Base-by-base conservation (phyloP, 2,797 vertebrate genomes). In the Hyperoplus immaculatus region DNA sequence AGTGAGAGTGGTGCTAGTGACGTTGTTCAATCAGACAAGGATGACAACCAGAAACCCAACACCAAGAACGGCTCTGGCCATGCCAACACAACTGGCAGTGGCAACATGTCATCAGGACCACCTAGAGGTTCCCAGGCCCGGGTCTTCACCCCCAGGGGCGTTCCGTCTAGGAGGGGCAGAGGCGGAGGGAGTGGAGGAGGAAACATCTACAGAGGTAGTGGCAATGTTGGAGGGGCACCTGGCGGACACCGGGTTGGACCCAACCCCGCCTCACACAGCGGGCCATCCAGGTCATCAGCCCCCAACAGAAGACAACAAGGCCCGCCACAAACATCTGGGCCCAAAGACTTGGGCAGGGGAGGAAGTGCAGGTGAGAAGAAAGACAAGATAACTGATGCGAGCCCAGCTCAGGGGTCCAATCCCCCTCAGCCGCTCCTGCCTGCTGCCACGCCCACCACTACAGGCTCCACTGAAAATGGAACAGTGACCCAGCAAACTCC, bases 61-160 rank as follows among this genome's bases (percentile, higher is more conserved):
- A 73, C 86, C 73, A 90, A 94, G 78, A 94, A 93, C 42, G 93
- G 93, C 68, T 75, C 92, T 0, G 89, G 91, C 42, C 92, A 91
- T 39, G 59, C 82, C 57, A 70, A 75, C 47, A 56, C 78, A 29
- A n/a, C 72, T 8, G 71, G 68, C 51, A 60, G 65, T 0, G 53
- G 61, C 29, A 75, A 56, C 78, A 72, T 68, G 47, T 79, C 92
- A 54, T 78, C 93, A 54, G 90, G 86, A 43, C 91, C 88, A 5
- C 78, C 89, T 29, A 93, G 94, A 87, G 90, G 90, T 46, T 86
- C 95, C 58, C 95, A 96, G 85, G 95, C 97, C 6, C 94, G 97
- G 4, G 95, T 97, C 11, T 98, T 98, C 83, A 98, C 97, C n/a
- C 97, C 97, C 1, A 94, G 97, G n/a, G 97, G 97, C 0, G 96